Evolutionary conservation across 2,888 invertebrate species (phyloP).

Genomic region (Glyphotaelius pellucidus): DNA sequence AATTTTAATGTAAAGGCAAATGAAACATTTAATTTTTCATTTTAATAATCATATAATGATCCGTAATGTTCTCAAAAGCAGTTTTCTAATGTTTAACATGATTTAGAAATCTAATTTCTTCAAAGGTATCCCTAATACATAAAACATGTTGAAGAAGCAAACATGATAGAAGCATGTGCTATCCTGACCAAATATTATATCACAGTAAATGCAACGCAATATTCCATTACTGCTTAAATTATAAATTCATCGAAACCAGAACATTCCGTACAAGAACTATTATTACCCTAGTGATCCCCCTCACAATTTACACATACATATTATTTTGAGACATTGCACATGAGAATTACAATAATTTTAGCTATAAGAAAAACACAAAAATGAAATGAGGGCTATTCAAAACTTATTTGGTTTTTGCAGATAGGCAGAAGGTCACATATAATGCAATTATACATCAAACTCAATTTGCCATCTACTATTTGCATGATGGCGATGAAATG

Average conservation of each 20-base stretch:
- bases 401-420: conserved; percentile 2
- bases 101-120: conserved; percentile 59
- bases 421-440: neutral
- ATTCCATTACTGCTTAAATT: conserved; percentile 17
- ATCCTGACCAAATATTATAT: conserved; percentile 28
- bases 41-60: conserved; percentile 60
- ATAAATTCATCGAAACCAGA: conserved; percentile 37
- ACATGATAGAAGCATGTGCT: conserved; percentile 24
- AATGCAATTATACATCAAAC: neutral
- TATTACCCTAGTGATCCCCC: conserved; percentile 31
- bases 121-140: conserved; percentile 58
- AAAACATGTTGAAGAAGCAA: conserved; percentile 51
- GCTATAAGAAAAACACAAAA: neutral
- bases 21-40: conserved; percentile 64
- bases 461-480: neutral
- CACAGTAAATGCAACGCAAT: conserved; percentile 39
- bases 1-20: conserved; percentile 56
- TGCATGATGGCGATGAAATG: neutral
- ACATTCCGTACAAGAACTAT: conserved; percentile 35
- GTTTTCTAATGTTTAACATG: conserved; percentile 58
- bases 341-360: conserved; percentile 19
- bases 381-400: neutral
- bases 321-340: conserved; percentile 43
- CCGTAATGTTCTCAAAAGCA: conserved; percentile 61
- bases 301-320: conserved; percentile 21